Base-by-base conservation (phyloP, 2,888 invertebrate genomes). In the Trachelus tabidus region DNA sequence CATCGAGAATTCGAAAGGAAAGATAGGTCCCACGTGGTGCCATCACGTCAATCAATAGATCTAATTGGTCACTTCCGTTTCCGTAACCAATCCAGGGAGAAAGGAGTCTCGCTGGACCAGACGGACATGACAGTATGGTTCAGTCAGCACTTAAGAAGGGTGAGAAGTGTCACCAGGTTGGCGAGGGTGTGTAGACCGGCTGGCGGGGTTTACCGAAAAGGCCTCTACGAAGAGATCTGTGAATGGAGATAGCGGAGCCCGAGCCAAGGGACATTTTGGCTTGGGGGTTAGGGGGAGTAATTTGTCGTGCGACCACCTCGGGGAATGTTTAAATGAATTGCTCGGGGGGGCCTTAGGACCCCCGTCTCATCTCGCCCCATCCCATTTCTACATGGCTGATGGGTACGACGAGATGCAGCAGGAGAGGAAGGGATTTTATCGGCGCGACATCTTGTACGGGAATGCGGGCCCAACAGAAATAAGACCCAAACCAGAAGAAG, bases 241-340 rank as follows among this genome's bases (percentile, higher is more conserved):
- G 86, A 91, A 90, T 88, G 88, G 87, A 91, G 90, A 90, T 90
- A 89, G 87, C 77, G 78, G 79, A 80, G 75, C 79, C 79, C 79
- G 75, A 69, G 76, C 56, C 73, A 75, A 76, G 77, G 80, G 77
- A 80, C 69, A 40, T 85, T 85, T 87, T 85, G 85, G 87, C 82
- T 85, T 84, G 86, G 85, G 87, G 87, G 85, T 89, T 88, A 83
- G 88, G 89, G 56, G 87, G 89, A 90, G 91, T 91, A 91, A 91
- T 91, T 91, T 91, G 91, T 91, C 91, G 91, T 88, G 90, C 91
- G 91, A 91, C 91, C 91, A 91, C 91, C 91, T 91, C 86, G 87
- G 89, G 91, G 91, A 91, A 91, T 91, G 91, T 90, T 91, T 86
- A 91, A 91, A 91, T 91, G 91, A 91, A 91, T 91, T 90, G 90